Evolutionary conservation across 2,797 vertebrate genomes (phyloP).

Genomic region (Avahi laniger): DNA sequence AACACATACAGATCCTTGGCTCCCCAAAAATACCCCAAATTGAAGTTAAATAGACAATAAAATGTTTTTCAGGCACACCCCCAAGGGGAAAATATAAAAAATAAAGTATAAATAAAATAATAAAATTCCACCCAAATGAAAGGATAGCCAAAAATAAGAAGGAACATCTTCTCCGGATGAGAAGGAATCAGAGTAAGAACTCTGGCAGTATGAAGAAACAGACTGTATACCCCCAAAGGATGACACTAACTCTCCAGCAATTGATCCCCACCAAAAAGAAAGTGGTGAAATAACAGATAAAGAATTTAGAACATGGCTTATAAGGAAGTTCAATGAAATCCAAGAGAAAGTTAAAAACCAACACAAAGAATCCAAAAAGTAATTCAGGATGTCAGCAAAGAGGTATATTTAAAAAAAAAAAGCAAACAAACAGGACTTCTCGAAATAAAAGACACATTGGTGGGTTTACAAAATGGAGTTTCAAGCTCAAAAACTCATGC

Average conservation of each 20-base stretch:
- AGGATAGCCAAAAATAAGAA: not conserved
- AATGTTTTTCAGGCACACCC: not conserved
- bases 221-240: not conserved
- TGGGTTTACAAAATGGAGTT: not conserved
- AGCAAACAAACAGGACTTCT: too few species aligned
- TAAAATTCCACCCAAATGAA: not conserved
- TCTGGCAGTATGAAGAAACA: not conserved
- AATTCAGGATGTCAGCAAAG: not conserved
- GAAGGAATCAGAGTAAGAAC: not conserved
- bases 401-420: not conserved
- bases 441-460: not conserved
- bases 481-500: not conserved
- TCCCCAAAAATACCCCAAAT: not conserved
- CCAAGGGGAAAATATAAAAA: not conserved
- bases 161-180: not conserved
- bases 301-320: not conserved
- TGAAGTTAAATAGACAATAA: not conserved
- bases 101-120: not conserved
- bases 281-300: not conserved
- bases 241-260: not conserved
- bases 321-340: not conserved
- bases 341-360: not conserved
- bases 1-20: not conserved
- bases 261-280: not conserved
- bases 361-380: not conserved